Evolutionary conservation across 2,888 invertebrate genomes (phyloP), one percentile per base, ranked within the genome.

Genomic region (Oxyscelio sp.): DNA sequence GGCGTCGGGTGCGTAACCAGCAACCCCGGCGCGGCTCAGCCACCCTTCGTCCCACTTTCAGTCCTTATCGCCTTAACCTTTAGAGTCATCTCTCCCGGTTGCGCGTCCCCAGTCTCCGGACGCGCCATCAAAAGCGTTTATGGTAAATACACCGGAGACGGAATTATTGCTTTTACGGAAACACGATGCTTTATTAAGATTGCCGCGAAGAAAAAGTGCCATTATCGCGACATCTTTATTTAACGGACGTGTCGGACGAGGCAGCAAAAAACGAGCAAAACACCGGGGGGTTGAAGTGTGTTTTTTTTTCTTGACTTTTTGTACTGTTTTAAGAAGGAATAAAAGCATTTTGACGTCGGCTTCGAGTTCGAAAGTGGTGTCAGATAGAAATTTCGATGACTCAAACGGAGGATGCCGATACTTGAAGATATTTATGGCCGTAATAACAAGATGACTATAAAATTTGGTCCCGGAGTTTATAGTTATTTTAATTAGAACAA

Each of bases 81-180:
- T 75, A 38, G 74, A 70, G 59, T 48, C 48, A 68, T 78, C 68
- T 73, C 73, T 22, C 13, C 34, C 52, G 45, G 66, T 40, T 59
- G 73, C 80, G 45, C 80, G 73, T 54, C 48, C 52, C 56, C 74
- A 68, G 66, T 48, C 73, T 80, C 65, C 73, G 34, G 73, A 61
- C 74, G 68, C 74, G 61, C 59, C 74, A 61, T 81, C 81, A 81
- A 81, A 75, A 85, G 85, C 85, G 82, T 63, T 85, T 85, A 85
- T 85, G 81, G 74, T 82, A 85, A 85, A 85, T 81, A 85, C 85
- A 65, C 81, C 74, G 82, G 73, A 79, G 81, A 82, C 78, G 65
- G 78, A 85, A 82, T 85, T 85, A 78, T 85, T 85, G 75, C 85
- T 70, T 85, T 58, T 65, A 79, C 82, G 85, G 78, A 74, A 82